Conservation (phyloP, 2,888 invertebrate species). For the Yponomeuta sedellus region DNA sequence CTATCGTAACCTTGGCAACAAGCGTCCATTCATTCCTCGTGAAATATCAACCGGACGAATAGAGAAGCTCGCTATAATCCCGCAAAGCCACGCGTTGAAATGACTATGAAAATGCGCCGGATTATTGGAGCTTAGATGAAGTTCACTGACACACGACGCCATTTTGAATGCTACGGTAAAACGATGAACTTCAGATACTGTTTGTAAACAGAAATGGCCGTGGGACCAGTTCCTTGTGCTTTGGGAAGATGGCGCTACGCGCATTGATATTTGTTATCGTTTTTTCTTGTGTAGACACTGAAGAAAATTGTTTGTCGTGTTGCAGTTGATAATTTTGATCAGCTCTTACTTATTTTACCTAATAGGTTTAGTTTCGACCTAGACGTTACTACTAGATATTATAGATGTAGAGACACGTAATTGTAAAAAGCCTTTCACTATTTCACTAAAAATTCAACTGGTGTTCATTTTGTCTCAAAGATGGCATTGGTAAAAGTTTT, state of each 20-base stretch:
- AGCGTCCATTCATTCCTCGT: constrained; percentile 1
- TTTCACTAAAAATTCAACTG: neutral
- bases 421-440: neutral
- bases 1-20: constrained; percentile 2
- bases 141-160: constrained; percentile 9
- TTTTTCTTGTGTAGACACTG: too few relatives aligned
- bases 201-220: constrained; percentile 15
- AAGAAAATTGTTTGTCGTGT: too few relatives aligned
- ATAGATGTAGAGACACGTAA: too few relatives aligned
- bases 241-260: neutral
- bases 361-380: too few relatives aligned
- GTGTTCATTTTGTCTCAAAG: neutral
- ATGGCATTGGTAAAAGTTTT: neutral
- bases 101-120: neutral
- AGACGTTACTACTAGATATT: too few relatives aligned
- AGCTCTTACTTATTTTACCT: too few relatives aligned
- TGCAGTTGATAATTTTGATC: too few relatives aligned
- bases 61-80: neutral
- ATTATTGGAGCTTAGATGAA: neutral
- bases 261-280: neutral
- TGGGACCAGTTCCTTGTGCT: neutral
- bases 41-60: neutral
- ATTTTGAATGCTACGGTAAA: constrained; percentile 2
- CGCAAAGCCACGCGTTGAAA: neutral
- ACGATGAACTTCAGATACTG: constrained; percentile 11